phyloP scores from a whole-genome alignment of 2,888 invertebrate species.

The Elysia crispata region DNA sequence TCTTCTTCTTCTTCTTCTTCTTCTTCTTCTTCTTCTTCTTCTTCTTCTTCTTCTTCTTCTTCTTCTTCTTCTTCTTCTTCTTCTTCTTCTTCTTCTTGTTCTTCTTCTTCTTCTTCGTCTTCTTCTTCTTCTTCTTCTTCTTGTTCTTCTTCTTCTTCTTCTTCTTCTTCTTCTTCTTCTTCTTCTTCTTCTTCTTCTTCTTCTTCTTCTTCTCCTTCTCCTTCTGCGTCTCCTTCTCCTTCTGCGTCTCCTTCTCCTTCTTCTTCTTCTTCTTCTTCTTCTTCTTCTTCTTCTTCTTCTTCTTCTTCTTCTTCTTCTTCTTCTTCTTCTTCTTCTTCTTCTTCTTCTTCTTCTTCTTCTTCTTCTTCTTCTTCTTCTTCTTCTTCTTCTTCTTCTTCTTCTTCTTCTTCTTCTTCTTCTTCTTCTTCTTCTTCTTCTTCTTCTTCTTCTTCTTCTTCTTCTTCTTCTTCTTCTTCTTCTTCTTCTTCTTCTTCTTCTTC shows the following conservation, averaged over 20 bases:
- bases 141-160: constrained; percentile 6
- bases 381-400: background rate
- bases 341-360: background rate
- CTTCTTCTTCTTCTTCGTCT: too few relatives aligned
- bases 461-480: background rate
- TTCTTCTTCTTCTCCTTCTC: background rate
- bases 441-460: background rate
- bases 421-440: background rate
- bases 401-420: background rate
- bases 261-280: constrained; percentile 20
- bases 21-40: background rate
- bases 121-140: too few relatives aligned
- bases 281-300: constrained; percentile 27
- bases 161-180: constrained; percentile 26
- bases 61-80: background rate
- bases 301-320: constrained; percentile 10
- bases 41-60: background rate
- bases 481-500: background rate
- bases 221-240: too few relatives aligned
- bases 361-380: background rate
- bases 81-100: background rate
- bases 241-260: too few relatives aligned
- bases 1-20: background rate
- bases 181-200: constrained; percentile 19
- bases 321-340: background rate